Percentiles rank a stretch among this genome's conserved stretches.
These are phyloP conservation scores for Calameuta idolon DNA, from an alignment of 2,888 invertebrate genomes.

Conservation along the genomic window DNA sequence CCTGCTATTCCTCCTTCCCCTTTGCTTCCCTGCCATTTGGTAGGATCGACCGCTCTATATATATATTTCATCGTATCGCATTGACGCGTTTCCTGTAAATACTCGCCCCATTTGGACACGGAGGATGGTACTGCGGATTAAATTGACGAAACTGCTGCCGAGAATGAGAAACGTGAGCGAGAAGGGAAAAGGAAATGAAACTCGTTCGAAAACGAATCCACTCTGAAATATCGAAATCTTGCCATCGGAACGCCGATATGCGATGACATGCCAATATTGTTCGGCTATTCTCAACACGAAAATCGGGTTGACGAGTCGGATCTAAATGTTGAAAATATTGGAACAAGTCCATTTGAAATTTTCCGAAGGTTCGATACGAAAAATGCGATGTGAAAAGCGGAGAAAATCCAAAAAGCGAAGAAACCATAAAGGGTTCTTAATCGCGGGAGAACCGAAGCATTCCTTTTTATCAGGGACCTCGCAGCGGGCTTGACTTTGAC, in stretches of 20 bases:
- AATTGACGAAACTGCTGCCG: conserved; percentile 14
- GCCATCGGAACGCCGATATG: too few relatives aligned
- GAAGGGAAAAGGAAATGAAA: not conserved
- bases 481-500: conserved; percentile 13
- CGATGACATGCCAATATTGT: too few relatives aligned
- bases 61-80: conserved; percentile 25
- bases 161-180: conserved; percentile 7
- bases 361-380: too few relatives aligned
- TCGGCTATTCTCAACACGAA: too few relatives aligned
- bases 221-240: too few relatives aligned
- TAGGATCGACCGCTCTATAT: conserved; percentile 15
- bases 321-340: too few relatives aligned
- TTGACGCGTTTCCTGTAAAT: conserved; percentile 14
- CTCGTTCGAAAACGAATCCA: not conserved
- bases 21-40: conserved; percentile 10
- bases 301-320: too few relatives aligned
- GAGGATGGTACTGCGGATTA: conserved; percentile 19
- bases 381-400: too few relatives aligned
- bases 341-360: too few relatives aligned
- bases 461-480: not conserved
- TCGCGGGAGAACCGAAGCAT: too few relatives aligned
- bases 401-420: too few relatives aligned
- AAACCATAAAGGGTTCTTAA: too few relatives aligned
- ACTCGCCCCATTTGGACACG: conserved; percentile 20
- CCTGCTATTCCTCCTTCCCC: conserved; percentile 15